Conservation (phyloP, 2,797 vertebrate species). For the Poeciliopsis presidionis region DNA sequence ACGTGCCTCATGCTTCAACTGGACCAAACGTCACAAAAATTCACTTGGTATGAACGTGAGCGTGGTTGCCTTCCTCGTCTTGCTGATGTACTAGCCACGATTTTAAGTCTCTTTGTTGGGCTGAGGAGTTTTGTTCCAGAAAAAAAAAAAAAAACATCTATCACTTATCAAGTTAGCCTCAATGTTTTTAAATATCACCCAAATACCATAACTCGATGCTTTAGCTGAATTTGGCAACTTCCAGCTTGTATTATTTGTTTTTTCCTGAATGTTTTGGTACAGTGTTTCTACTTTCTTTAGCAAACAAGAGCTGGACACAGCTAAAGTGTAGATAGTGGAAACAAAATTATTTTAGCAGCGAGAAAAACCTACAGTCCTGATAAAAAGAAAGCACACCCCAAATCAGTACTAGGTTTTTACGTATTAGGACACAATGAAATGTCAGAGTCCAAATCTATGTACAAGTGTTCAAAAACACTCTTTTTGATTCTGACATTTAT, state of each 20-base stretch:
- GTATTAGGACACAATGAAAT: background rate
- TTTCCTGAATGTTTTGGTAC: constrained; percentile 3
- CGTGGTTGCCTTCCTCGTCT: background rate
- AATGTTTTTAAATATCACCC: background rate
- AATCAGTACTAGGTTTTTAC: background rate
- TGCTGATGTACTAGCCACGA: constrained; percentile 38
- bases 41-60: background rate
- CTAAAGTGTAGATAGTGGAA: background rate
- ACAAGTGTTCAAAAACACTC: background rate
- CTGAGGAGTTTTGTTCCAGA: constrained; percentile 58
- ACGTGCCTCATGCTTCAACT: constrained; percentile 10
- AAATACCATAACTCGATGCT: background rate
- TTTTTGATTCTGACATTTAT: background rate
- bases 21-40: constrained; percentile 8
- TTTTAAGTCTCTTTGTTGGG: constrained; percentile 37
- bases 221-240: background rate
- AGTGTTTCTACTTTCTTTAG: background rate
- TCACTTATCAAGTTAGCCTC: background rate
- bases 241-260: background rate
- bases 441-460: background rate
- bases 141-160: constrained; percentile 1
- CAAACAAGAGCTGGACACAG: background rate
- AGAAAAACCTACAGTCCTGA: background rate
- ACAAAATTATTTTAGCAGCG: background rate
- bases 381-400: background rate